Conservation (phyloP, 2,113 vertebrate species). For the Aldabrachelys gigantea region DNA sequence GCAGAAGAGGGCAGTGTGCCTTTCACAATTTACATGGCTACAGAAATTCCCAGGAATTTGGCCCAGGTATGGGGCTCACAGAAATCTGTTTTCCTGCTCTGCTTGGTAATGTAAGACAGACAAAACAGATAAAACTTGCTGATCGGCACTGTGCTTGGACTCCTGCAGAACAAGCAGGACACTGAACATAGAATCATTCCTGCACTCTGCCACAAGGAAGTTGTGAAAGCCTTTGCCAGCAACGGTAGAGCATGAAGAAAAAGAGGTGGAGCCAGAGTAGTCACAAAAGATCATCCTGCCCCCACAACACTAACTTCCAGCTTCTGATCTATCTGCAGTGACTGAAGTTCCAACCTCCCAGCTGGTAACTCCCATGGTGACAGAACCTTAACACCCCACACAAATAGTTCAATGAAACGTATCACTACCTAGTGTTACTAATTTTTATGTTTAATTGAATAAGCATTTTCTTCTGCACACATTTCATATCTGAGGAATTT, state of each 20-base stretch:
- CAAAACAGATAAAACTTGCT: background rate
- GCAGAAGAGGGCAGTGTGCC: background rate
- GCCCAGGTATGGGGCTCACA: background rate
- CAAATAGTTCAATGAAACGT: background rate
- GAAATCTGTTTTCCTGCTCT: background rate
- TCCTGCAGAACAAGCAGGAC: background rate
- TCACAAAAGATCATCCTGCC: background rate
- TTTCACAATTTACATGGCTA: background rate
- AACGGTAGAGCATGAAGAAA: background rate
- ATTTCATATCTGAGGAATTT: background rate
- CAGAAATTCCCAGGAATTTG: background rate
- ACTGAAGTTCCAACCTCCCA: background rate
- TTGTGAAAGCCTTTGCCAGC: background rate
- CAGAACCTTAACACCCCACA: background rate
- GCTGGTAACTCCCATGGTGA: background rate
- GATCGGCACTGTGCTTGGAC: background rate
- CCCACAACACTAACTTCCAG: background rate
- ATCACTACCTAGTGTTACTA: background rate
- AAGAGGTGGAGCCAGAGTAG: background rate
- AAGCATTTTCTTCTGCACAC: accelerated
- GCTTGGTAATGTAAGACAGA: background rate
- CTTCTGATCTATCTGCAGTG: background rate
- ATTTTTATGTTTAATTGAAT: background rate
- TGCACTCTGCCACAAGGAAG: background rate
- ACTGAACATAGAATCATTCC: background rate